phyloP scores from a whole-genome alignment of 2,888 invertebrate genomes.

The Pristionchus japonicus region DNA sequence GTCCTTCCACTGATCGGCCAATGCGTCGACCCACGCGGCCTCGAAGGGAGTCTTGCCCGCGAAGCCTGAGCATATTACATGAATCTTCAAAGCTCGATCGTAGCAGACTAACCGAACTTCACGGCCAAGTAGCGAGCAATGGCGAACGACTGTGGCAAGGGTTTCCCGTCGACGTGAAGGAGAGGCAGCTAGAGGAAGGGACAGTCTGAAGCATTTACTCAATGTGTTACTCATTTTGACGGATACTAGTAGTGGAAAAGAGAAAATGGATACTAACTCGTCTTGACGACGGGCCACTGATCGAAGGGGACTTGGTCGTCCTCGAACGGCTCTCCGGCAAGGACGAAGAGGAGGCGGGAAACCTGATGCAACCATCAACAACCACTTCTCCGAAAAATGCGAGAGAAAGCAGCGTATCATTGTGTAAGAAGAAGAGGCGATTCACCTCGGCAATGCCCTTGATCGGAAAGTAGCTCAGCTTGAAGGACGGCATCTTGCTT shows the following conservation, averaged over 20 bases:
- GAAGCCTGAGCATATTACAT: conserved; percentile 48
- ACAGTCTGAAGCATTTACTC: background rate
- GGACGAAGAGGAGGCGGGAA: background rate
- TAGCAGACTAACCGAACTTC: conserved; percentile 31
- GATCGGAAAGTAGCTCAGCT: conserved; percentile 34
- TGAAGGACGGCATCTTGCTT: background rate
- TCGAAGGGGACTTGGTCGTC: background rate
- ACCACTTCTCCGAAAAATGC: too few species aligned
- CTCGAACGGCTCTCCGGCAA: background rate
- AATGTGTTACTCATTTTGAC: background rate
- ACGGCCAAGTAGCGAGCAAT: conserved; percentile 50
- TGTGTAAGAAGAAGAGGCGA: background rate
- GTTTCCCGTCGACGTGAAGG: background rate
- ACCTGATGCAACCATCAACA: too few species aligned
- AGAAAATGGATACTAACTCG: background rate
- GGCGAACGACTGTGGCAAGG: conserved; percentile 43
- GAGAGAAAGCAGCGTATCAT: background rate
- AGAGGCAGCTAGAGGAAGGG: conserved; percentile 18
- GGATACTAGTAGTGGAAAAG: background rate
- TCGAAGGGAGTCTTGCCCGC: conserved; percentile 57
- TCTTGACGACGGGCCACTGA: background rate
- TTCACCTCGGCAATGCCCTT: background rate
- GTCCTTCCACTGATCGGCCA: conserved; percentile 62
- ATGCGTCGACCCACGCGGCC: conserved; percentile 57
- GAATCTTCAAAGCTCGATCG: background rate